Percentiles rank a stretch among this genome's conserved stretches.
phyloP scores from a whole-genome alignment of 2,797 vertebrate genomes.

The Okamejei kenojei region DNA sequence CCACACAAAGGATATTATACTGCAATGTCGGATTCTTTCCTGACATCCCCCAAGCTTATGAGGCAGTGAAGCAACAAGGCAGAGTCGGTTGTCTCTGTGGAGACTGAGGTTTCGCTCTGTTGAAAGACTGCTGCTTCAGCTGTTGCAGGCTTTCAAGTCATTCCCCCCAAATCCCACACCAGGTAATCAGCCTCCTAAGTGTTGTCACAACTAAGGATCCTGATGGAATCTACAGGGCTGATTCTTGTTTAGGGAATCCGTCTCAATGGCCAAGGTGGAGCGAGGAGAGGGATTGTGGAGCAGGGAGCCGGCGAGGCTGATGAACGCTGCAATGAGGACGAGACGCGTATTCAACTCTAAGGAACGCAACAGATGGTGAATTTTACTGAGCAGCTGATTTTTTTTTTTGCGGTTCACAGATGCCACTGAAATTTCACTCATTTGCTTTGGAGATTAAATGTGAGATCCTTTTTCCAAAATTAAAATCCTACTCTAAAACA shows the following conservation, averaged over 20 bases:
- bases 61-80: background rate
- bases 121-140: background rate
- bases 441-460: slow-evolving; percentile 15
- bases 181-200: background rate
- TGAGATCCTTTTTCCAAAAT: slow-evolving; percentile 10
- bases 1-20: background rate
- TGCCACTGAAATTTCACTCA: slow-evolving; percentile 4
- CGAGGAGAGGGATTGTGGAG: slow-evolving; percentile 21
- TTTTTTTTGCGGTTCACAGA: slow-evolving; percentile 21
- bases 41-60: background rate
- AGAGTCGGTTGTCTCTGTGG: background rate
- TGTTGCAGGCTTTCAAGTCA: background rate
- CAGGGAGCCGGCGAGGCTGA: background rate
- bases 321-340: background rate
- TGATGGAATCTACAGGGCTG: background rate
- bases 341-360: background rate
- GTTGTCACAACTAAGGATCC: too few species aligned
- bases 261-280: background rate
- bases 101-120: background rate
- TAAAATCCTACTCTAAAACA: slow-evolving; percentile 11
- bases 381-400: slow-evolving; percentile 1
- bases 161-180: background rate
- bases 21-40: background rate
- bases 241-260: background rate
- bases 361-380: slow-evolving; percentile 23